Percentiles rank a stretch among this genome's conserved stretches.
phyloP scores from a whole-genome alignment of 2,888 invertebrate species.

The Amphipyra tragopoginis region DNA sequence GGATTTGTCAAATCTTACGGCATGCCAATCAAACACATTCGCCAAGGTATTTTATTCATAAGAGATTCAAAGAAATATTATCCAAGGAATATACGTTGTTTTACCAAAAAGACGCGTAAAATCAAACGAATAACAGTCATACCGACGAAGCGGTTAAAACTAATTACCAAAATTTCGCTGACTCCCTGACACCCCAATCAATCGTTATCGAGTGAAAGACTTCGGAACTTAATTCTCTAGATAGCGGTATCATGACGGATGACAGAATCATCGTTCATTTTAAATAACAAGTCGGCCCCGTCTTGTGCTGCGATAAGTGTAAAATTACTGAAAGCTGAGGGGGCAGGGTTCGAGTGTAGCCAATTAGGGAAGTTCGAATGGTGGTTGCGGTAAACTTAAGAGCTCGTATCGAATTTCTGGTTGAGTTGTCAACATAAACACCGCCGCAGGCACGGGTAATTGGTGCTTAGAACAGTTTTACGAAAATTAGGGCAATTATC shows the following conservation, averaged over 20 bases:
- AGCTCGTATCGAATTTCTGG: conserved; percentile 52
- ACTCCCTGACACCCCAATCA: conserved; percentile 26
- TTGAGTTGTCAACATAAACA: conserved; percentile 42
- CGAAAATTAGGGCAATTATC: background rate
- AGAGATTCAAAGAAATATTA: background rate
- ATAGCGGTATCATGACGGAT: conserved; percentile 48
- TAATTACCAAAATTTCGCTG: conserved; percentile 27
- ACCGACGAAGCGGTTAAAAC: conserved; percentile 2
- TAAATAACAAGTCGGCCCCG: conserved; percentile 50
- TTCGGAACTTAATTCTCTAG: conserved; percentile 40
- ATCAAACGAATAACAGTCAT: conserved; percentile 7
- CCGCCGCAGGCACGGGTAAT: conserved; percentile 17
- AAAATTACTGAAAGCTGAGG: conserved; percentile 57
- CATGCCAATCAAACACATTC: conserved; percentile 1
- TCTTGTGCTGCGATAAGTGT: conserved; percentile 57
- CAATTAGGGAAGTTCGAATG: conserved; percentile 63
- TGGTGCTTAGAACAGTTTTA: conserved; percentile 13
- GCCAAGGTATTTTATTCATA: conserved; percentile 11
- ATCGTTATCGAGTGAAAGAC: conserved; percentile 37
- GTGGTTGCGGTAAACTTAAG: conserved; percentile 44
- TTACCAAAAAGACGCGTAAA: background rate
- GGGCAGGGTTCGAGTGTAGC: conserved; percentile 58
- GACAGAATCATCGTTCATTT: conserved; percentile 55
- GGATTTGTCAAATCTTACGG: conserved; percentile 4
- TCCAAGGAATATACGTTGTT: background rate